A percentile compares a stretch with the other conserved stretches of the same genome.
These are phyloP conservation scores for Drosophila carrolli DNA, from an alignment of 1,140 invertebrate species.

Conservation along the genomic window DNA sequence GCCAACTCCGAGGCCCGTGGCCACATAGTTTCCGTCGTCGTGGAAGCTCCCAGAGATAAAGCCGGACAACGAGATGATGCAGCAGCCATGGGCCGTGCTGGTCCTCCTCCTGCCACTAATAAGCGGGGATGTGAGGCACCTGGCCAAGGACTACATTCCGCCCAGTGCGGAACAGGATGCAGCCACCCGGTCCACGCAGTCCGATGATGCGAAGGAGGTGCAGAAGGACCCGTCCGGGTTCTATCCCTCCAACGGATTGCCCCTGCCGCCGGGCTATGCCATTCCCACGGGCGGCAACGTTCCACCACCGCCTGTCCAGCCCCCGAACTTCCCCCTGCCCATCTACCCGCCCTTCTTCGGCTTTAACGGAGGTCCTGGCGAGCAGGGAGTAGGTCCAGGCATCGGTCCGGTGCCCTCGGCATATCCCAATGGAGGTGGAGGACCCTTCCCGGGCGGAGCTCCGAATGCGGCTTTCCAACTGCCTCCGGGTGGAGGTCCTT, in stretches of 20 bases:
- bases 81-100: conserved; percentile 37
- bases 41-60: conserved; percentile 32
- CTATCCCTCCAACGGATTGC: conserved; percentile 46
- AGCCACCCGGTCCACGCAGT: no score
- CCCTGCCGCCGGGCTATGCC: conserved; percentile 56
- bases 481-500: conserved; percentile 8
- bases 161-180: neutral
- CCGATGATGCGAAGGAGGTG: conserved; percentile 2
- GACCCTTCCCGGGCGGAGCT: neutral
- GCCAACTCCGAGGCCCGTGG: conserved; percentile 23
- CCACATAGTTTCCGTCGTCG: conserved; percentile 47
- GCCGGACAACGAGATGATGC: conserved; percentile 16
- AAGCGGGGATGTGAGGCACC: conserved; percentile 66
- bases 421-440: conserved; percentile 39
- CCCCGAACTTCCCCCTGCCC: conserved; percentile 69
- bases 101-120: conserved; percentile 46
- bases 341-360: conserved; percentile 72
- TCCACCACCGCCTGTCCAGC: conserved; percentile 24
- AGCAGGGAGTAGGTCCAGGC: conserved; percentile 6
- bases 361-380: conserved; percentile 42
- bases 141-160: conserved; percentile 22
- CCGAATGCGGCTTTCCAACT: conserved; percentile 24
- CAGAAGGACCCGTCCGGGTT: conserved; percentile 49
- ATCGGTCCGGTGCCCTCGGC: conserved; percentile 34
- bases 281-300: conserved; percentile 58